phyloP scores from a whole-genome alignment of 1,140 invertebrate species.

The Hyles euphorbiae region DNA sequence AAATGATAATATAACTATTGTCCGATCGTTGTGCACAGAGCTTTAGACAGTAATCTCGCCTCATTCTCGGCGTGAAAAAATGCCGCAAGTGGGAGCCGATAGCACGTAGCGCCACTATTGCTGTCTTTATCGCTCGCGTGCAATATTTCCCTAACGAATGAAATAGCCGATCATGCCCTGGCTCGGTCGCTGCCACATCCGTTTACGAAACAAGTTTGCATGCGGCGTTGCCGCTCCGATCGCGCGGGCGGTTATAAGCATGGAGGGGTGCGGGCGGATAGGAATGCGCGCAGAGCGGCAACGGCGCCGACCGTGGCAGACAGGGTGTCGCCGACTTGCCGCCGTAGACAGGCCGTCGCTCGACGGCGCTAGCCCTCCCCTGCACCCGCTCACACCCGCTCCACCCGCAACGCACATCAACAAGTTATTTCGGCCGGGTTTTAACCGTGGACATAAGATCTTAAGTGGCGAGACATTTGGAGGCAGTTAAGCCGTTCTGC shows the following conservation, averaged over 20 bases:
- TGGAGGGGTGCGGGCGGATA: constrained; percentile 68
- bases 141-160: constrained; percentile 24
- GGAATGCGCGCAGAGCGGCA: constrained; percentile 79
- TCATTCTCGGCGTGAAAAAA: constrained; percentile 75
- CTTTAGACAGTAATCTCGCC: constrained; percentile 70
- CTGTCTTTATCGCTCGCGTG: constrained; percentile 41
- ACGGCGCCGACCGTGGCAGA: constrained; percentile 87
- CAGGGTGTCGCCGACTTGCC: constrained; percentile 91
- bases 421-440: constrained; percentile 68
- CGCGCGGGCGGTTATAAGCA: constrained; percentile 56
- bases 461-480: constrained; percentile 29
- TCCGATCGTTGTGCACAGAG: constrained; percentile 32
- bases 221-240: constrained; percentile 71
- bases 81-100: constrained; percentile 74
- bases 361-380: constrained; percentile 65
- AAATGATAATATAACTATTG: not conserved
- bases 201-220: constrained; percentile 81
- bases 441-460: constrained; percentile 45
- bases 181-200: constrained; percentile 76
- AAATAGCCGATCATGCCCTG: constrained; percentile 45
- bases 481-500: constrained; percentile 45
- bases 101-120: constrained; percentile 70
- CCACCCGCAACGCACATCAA: constrained; percentile 62
- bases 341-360: constrained; percentile 85
- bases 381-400: constrained; percentile 46